phyloP scores from a whole-genome alignment of 2,888 invertebrate genomes.

The Glyphotaelius pellucidus region DNA sequence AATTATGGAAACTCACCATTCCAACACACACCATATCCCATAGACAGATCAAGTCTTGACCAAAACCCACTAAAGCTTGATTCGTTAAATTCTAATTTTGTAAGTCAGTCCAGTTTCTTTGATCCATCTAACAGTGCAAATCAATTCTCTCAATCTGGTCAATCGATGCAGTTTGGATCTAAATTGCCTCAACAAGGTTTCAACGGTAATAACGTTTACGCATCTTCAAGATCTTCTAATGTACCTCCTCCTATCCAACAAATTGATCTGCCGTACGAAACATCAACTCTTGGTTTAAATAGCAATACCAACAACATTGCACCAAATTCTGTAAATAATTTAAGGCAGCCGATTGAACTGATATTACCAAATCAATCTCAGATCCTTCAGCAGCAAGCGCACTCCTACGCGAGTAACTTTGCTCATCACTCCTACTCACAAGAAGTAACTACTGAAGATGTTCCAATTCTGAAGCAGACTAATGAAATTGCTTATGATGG shows the following conservation, averaged over 20 bases:
- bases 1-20: constrained; percentile 10
- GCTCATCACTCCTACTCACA: constrained; percentile 63
- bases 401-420: constrained; percentile 28
- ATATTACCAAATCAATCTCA: constrained; percentile 20
- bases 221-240: constrained; percentile 23
- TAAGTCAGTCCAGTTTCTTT: background rate
- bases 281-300: background rate
- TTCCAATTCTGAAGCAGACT: constrained; percentile 76
- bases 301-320: constrained; percentile 2
- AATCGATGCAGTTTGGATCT: constrained; percentile 32
- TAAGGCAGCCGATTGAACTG: constrained; percentile 18
- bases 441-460: constrained; percentile 75
- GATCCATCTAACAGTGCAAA: constrained; percentile 32
- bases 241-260: background rate
- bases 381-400: background rate
- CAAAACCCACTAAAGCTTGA: constrained; percentile 30
- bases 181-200: constrained; percentile 32
- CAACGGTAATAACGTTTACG: background rate
- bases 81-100: background rate
- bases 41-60: constrained; percentile 40
- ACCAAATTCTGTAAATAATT: background rate
- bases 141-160: constrained; percentile 24
- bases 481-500: constrained; percentile 79
- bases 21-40: background rate
- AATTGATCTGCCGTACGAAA: background rate